Conservation (phyloP, 2,113 vertebrate genomes). For the Copsychus sechellarum region DNA sequence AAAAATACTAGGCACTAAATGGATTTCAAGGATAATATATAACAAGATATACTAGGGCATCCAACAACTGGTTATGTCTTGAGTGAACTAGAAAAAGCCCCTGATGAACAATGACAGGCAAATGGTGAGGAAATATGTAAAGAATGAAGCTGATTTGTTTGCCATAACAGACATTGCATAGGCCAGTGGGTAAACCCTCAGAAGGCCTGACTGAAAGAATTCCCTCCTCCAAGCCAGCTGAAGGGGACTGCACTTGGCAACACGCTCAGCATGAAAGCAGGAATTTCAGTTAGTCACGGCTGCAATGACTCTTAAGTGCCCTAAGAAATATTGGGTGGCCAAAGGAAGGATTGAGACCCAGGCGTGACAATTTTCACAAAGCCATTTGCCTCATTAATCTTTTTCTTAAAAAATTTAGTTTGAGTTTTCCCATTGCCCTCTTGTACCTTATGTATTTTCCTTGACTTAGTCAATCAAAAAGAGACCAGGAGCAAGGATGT, state of each 20-base stretch:
- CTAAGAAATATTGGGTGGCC: background rate
- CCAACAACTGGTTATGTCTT: background rate
- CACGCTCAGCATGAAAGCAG: background rate
- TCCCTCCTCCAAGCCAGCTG: background rate
- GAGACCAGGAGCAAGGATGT: background rate
- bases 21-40: background rate
- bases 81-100: background rate
- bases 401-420: background rate
- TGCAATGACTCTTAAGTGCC: background rate
- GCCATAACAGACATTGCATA: background rate
- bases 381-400: background rate
- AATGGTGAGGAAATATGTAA: background rate
- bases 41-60: background rate
- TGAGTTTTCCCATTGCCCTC: background rate
- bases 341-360: background rate
- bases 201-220: background rate
- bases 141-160: background rate
- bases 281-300: background rate
- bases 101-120: background rate
- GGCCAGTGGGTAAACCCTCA: background rate
- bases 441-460: background rate
- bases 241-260: background rate
- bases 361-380: background rate
- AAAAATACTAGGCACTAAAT: background rate
- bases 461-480: background rate